Conservation (phyloP, 2,113 vertebrate species). For the Megaceryle maxima region DNA sequence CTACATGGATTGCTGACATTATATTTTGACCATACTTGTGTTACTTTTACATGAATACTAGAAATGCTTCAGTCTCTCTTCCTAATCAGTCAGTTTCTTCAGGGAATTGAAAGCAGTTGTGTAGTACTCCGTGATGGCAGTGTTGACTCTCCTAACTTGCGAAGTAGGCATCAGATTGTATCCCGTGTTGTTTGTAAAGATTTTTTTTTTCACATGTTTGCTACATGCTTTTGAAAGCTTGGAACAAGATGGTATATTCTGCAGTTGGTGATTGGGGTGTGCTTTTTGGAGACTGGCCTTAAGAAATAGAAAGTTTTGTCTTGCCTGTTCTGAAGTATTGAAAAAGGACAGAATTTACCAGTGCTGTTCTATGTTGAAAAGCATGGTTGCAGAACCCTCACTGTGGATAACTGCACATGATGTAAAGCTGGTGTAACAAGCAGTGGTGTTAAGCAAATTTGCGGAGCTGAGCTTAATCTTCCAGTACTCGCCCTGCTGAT, state of each 20-base stretch:
- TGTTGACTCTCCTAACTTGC: neutral
- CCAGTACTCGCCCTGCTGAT: neutral
- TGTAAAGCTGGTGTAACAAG: neutral
- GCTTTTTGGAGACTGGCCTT: neutral
- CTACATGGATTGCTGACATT: neutral
- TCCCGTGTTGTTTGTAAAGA: neutral
- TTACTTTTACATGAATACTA: neutral
- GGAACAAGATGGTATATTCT: neutral
- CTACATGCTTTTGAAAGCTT: neutral
- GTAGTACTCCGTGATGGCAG: neutral
- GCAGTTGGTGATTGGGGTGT: neutral
- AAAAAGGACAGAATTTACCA: neutral
- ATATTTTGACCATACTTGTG: neutral
- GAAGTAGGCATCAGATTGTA: neutral
- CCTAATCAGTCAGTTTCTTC: neutral
- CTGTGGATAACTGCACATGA: neutral
- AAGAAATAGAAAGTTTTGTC: neutral
- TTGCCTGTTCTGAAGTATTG: neutral
- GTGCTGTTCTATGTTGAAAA: neutral
- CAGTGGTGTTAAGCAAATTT: neutral
- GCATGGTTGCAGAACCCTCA: neutral
- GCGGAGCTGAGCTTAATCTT: neutral
- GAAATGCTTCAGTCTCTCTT: slow-evolving; percentile 27
- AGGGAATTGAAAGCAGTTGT: slow-evolving; percentile 1
- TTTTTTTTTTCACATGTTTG: neutral